Base-by-base conservation (phyloP, 2,113 vertebrate genomes). In the Cebidichthys violaceus region DNA sequence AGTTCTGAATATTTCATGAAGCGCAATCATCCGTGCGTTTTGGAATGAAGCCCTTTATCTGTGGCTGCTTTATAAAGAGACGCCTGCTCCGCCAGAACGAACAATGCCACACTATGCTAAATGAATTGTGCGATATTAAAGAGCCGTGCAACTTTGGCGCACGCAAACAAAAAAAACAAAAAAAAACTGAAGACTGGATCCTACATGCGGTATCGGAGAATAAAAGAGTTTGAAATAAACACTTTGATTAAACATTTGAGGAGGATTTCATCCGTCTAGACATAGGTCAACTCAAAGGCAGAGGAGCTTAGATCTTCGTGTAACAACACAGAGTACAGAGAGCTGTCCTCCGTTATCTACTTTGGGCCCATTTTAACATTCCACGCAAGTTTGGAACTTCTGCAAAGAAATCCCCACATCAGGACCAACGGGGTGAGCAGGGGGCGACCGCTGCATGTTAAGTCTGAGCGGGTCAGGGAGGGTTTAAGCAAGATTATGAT, bases 41-140 rank as follows among this genome's bases (percentile, higher is more conserved):
- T 67, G 57, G 33, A 71, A 70, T 8, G 22, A 39, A 66, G 57
- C 74, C 37, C 54, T 68, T 78, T 55, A 72, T 86, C 35, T 52
- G 67, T 20, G 22, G 54, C 45, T 52, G 50, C 43, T 47, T 62
- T 54, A 61, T 31, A 62, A 81, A 59, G n/a, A 68, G 43, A 75
- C 29, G 2, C 13, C 57, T 13, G 33, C 57, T 39, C 62, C 43
- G 73, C 24, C 60, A 14, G 29, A 71, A 17, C n/a, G 22, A 55
- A 57, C 27, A 45, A 47, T 6, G 29, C 14, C 54, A 9, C 20
- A 62, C 11, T 4, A 20, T 45, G 55, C 64, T 55, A 22, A 62
- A 71, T 54, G 7, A 62, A 15, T 55, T 72, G 15, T 77, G 45
- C 60, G 60, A 0, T 52, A 31, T 72, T 66, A 57, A 47, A 50